Evolutionary conservation across 1,140 invertebrate genomes (phyloP), one percentile per base, ranked within the genome.

Genomic region (Nilaparvata lugens): DNA sequence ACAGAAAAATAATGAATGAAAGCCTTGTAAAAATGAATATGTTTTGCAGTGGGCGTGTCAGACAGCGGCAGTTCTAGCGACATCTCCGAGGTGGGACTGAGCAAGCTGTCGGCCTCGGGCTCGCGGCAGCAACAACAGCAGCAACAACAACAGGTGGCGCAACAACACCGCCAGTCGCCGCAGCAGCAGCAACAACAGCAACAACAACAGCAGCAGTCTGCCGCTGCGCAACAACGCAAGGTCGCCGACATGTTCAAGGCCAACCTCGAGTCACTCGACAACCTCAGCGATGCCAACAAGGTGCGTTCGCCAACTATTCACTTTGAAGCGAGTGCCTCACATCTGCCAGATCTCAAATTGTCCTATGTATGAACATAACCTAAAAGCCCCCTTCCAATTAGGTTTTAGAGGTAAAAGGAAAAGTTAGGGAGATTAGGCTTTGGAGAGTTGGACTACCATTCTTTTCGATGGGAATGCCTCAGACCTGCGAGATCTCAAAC

Each of bases 221-320:
- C 45, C 45, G 13, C 40, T 45, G n/a, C 52, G 51, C 53, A 60
- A 38, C 53, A 82, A 65, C 79, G 79, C 62, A 82, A 82, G 69
- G 65, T 83, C 35, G 76, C 77, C 24, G 81, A 84, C 64, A 82
- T 83, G 69, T 68, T 79, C 48, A 77, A 82, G 62, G 81, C 83
- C 2, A 87, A 86, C 74, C 70, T 87, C 58, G 85, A 88, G 68
- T 85, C 79, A 70, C 72, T 87, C 42, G 86, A 88, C 68, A 84
- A 78, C 18, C 70, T 83, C 38, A 66, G 65, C 38, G 66, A 65
- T 59, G 63, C 69, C n/a, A 70, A 70, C 53, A 71, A 71, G 59
- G 68, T 69, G 24, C 13, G 13, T 56, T 9, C 9, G 18, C 35
- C 9, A 56, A 4, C 31, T 54, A 25, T 23, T 54, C n/a, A 19